Evolutionary conservation across 2,113 vertebrate genomes (phyloP).

Genomic region (Triplophysa rosa): DNA sequence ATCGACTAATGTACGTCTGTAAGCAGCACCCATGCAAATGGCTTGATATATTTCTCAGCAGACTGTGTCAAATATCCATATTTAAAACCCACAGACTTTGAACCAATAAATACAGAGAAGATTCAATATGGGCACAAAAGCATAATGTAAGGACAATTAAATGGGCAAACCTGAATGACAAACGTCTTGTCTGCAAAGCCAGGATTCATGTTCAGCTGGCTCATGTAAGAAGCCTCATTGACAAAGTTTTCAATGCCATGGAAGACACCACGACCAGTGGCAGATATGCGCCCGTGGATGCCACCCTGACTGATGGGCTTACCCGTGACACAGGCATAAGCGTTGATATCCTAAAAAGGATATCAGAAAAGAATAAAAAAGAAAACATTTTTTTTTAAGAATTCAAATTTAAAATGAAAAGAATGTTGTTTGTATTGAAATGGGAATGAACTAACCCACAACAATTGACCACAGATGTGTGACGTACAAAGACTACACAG

Average conservation of each 20-base stretch:
- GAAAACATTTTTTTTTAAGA: neutral
- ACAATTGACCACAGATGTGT: neutral
- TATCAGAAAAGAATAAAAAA: too few species aligned
- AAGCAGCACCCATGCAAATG: neutral
- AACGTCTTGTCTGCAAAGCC: slow-evolving; percentile 90
- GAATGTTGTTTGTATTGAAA: neutral
- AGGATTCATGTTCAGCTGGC: slow-evolving; percentile 83
- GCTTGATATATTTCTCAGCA: too few species aligned
- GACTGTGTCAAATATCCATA: too few species aligned
- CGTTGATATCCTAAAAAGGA: slow-evolving; percentile 83
- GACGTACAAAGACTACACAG: neutral
- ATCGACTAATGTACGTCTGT: neutral
- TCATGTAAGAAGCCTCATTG: slow-evolving; percentile 88
- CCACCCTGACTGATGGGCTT: slow-evolving; percentile 91
- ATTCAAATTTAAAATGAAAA: too few species aligned
- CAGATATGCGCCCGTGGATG: slow-evolving; percentile 87
- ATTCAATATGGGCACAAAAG: neutral
- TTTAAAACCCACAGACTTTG: neutral
- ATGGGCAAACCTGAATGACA: slow-evolving; percentile 80
- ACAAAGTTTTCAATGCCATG: slow-evolving; percentile 92
- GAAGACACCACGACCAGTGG: slow-evolving; percentile 87
- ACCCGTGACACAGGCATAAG: slow-evolving; percentile 87
- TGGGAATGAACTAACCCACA: too few species aligned
- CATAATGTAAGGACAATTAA: neutral
- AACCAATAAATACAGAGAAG: neutral